phyloP scores from a whole-genome alignment of 2,797 vertebrate genomes.

The Danio tinwini region DNA sequence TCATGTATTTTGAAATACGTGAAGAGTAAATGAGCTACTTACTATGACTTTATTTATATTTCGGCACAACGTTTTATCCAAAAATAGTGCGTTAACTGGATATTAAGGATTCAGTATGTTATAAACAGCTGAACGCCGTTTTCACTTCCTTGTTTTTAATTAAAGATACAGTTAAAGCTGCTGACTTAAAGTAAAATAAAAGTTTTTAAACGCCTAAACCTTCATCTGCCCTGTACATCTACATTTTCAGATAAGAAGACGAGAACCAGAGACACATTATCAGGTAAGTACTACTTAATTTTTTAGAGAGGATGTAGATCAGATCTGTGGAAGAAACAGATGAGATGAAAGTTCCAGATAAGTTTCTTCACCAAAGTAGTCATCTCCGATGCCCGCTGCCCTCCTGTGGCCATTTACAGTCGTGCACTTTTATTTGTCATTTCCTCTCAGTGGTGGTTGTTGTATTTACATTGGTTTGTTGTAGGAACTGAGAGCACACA shows the following conservation, averaged over 20 bases:
- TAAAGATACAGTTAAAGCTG: not conserved
- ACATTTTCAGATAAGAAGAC: constrained; percentile 34
- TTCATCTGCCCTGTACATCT: not conserved
- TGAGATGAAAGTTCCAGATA: not conserved
- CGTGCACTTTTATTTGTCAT: not conserved
- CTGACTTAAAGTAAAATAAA: not conserved
- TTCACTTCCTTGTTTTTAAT: not conserved
- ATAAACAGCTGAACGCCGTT: not conserved
- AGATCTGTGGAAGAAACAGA: not conserved
- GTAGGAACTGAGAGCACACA: constrained; percentile 61
- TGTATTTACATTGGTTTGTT: not conserved
- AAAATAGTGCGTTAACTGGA: not conserved
- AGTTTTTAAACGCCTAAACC: not conserved
- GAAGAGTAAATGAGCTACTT: too few species aligned
- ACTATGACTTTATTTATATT: not conserved
- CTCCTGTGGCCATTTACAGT: constrained; percentile 15
- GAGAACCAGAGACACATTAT: constrained; percentile 55
- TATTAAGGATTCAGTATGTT: not conserved
- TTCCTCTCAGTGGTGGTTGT: not conserved
- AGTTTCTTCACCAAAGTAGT: not conserved
- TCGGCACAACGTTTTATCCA: not conserved
- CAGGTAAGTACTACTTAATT: constrained; percentile 45
- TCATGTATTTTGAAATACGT: too few species aligned
- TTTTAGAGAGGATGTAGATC: not conserved
- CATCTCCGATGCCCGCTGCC: not conserved